Conservation (phyloP, 2,888 invertebrate species). For the Encarsia formosa region DNA sequence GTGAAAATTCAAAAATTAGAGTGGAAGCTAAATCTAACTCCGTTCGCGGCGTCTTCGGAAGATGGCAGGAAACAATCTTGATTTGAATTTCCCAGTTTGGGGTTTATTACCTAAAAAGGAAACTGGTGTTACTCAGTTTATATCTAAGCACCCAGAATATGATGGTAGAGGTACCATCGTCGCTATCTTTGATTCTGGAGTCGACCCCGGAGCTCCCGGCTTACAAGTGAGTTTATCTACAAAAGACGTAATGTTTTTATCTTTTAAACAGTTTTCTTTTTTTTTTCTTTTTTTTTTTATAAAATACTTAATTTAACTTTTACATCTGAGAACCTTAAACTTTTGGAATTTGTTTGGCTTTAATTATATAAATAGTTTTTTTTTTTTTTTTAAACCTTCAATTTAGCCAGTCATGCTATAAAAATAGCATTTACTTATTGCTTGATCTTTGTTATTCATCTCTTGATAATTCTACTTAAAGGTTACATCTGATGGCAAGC, state of each 20-base stretch:
- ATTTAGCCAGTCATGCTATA: too few species aligned
- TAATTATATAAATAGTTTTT: too few species aligned
- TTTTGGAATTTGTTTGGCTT: background rate
- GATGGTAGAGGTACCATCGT: slow-evolving; percentile 90
- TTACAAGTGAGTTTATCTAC: slow-evolving; percentile 81
- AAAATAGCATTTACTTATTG: too few species aligned
- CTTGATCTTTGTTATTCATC: background rate
- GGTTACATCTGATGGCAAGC: slow-evolving; percentile 82
- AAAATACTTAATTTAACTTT: too few species aligned
- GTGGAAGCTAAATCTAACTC: too few species aligned
- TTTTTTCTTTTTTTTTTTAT: too few species aligned
- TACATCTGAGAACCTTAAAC: background rate
- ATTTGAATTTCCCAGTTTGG: slow-evolving; percentile 72
- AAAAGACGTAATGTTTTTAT: too few species aligned
- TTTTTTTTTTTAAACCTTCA: too few species aligned
- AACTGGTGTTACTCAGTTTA: slow-evolving; percentile 83
- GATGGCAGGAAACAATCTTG: slow-evolving; percentile 34
- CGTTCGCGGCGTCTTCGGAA: background rate
- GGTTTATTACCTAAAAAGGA: slow-evolving; percentile 90
- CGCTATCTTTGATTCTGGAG: slow-evolving; percentile 96
- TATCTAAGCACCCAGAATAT: slow-evolving; percentile 81
- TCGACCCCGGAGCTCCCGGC: slow-evolving; percentile 94
- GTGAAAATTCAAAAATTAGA: too few species aligned
- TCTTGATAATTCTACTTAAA: slow-evolving; percentile 50
- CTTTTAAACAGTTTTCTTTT: too few species aligned